Evolutionary conservation across 2,113 vertebrate species (phyloP).

Genomic region (Salminus brasiliensis): DNA sequence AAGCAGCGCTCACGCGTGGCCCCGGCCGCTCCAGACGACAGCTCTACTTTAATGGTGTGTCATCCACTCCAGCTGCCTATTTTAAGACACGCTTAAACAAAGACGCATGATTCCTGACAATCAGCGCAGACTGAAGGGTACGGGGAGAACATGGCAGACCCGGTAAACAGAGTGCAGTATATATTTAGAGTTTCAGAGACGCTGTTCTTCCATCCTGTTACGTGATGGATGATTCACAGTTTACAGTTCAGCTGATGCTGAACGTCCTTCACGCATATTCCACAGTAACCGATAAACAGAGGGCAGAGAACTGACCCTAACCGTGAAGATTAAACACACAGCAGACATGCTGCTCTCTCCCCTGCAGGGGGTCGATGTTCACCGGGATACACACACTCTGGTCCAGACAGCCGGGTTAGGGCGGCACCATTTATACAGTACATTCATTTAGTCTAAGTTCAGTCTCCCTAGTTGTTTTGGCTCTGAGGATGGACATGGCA

Average conservation of each 20-base stretch:
- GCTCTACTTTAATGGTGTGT: no score
- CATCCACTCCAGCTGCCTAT: neutral
- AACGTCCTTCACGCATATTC: neutral
- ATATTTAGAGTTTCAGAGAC: neutral
- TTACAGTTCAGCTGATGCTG: neutral
- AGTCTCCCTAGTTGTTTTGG: no score
- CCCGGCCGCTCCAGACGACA: neutral
- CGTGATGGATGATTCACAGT: neutral
- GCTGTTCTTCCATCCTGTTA: neutral
- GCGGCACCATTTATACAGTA: no score
- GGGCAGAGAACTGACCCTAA: neutral
- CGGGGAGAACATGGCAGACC: neutral
- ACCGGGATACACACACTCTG: no score
- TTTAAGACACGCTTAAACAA: neutral
- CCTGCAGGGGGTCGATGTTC: no score
- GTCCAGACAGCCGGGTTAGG: no score
- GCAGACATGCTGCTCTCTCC: no score
- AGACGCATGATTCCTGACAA: neutral
- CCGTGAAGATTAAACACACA: no score
- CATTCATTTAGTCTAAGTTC: no score
- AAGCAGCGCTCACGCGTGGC: neutral
- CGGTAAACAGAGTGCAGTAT: neutral
- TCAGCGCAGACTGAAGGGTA: neutral
- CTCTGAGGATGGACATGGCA: no score
- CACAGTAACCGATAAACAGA: neutral